Base-by-base conservation (phyloP, 2,113 vertebrate genomes). In the Nyctibius bracteatus region DNA sequence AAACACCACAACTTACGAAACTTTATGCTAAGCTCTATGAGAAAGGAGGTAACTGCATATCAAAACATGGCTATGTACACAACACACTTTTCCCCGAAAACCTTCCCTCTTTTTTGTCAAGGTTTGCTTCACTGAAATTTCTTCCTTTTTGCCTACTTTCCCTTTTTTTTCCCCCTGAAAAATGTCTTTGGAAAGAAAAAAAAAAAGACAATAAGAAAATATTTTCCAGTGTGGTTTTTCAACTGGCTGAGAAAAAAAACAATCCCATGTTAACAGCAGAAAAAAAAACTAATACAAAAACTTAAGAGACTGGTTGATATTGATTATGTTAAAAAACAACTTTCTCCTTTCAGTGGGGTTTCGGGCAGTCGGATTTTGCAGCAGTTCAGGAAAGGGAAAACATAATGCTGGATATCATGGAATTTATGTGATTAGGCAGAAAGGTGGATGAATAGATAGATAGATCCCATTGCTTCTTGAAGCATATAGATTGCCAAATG, bases 401-500 rank as follows among this genome's bases (percentile, higher is more conserved):
- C 25, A 7, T 79, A 89, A 78, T 9, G 2, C 37, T 92, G 66
- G 70, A 85, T 93, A 91, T 71, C 70, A 78, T 6, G 46, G 89
- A 94, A 96, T 97, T 96, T 92, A 93, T 81, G 93, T 94, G 87
- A 97, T 97, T 89, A 94, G 73, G 95, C 94, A 94, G 93, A 95
- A 97, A 97, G 96, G 95, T 97, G 86, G 96, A 97, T 87, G 92
- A 96, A 96, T 90, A 97, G 93, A 97, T 79, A 94, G 96, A 96
- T 71, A 96, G 94, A 96, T 82, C 94, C 90, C 92, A 89, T 87
- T 97, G 91, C 92, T 88, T 90, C 92, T 97, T 92, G 95, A 97
- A 97, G 92, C 95, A 84, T 96, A 96, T 86, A 96, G 94, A 97
- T 97, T 97, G 96, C 97, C 96, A 98, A 96, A 97, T 96, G 96